Conservation (phyloP, 1,140 invertebrate species). For the Spodoptera frugiperda region DNA sequence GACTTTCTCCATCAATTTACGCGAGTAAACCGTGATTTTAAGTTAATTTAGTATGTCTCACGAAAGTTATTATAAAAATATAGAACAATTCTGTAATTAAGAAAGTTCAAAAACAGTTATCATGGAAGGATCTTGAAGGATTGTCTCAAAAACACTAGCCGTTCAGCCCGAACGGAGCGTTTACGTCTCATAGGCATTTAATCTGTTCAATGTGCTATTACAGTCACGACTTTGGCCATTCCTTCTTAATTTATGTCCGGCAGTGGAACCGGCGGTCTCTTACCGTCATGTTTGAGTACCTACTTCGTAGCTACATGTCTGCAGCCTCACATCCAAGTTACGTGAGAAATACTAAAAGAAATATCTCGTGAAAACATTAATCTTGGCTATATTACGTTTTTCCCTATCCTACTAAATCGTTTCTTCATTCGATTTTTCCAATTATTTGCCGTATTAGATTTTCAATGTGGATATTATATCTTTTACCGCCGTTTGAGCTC, state of each 20-base stretch:
- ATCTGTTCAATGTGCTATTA: slow-evolving; percentile 77
- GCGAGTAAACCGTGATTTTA: no score
- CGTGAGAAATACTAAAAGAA: slow-evolving; percentile 2
- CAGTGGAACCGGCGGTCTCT: slow-evolving; percentile 44
- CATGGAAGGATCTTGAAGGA: background rate
- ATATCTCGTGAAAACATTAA: background rate
- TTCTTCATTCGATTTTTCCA: slow-evolving; percentile 16
- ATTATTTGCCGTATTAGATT: slow-evolving; percentile 21
- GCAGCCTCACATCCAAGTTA: background rate
- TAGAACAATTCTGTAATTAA: background rate
- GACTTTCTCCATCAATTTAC: no score
- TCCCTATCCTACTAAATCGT: background rate
- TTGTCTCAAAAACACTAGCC: background rate
- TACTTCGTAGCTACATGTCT: background rate
- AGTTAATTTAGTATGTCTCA: no score
- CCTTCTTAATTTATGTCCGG: slow-evolving; percentile 73
- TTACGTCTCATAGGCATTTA: slow-evolving; percentile 68
- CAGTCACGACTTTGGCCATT: slow-evolving; percentile 77
- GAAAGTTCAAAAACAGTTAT: slow-evolving; percentile 18
- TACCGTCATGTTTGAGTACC: slow-evolving; percentile 1
- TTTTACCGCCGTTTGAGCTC: slow-evolving; percentile 15
- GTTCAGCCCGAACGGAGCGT: slow-evolving; percentile 56
- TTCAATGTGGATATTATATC: slow-evolving; percentile 14
- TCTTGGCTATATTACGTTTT: slow-evolving; percentile 1
- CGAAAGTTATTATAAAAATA: no score